Evolutionary conservation across 2,797 vertebrate species (phyloP).

Genomic region (Chelon auratus): DNA sequence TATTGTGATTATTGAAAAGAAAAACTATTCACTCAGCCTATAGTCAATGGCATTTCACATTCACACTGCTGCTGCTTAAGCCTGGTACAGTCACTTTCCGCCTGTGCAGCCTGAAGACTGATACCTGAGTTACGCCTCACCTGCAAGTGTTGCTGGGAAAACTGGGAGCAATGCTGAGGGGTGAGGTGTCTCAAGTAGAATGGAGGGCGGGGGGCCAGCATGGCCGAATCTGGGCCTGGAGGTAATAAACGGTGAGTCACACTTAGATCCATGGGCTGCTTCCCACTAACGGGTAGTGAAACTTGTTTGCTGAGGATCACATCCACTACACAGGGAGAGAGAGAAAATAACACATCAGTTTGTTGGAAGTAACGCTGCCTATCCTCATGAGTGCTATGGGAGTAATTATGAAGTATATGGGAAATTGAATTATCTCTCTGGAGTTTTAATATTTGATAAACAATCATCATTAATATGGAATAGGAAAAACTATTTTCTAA

Average conservation of each 20-base stretch:
- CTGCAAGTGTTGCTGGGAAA: slow-evolving; percentile 84
- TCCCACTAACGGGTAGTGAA: slow-evolving; percentile 70
- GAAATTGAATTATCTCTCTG: not conserved
- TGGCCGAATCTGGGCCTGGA: slow-evolving; percentile 82
- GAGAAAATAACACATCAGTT: not conserved
- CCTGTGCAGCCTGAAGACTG: not conserved
- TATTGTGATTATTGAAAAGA: not conserved
- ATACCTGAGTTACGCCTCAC: slow-evolving; percentile 54
- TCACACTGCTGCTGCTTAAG: not conserved
- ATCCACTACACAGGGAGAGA: slow-evolving; percentile 62
- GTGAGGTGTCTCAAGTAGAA: slow-evolving; percentile 68
- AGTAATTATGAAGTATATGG: not conserved
- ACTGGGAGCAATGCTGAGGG: slow-evolving; percentile 71
- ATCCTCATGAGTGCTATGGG: not conserved
- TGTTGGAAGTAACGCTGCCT: not conserved
- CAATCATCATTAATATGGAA: not conserved
- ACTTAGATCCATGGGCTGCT: slow-evolving; percentile 90
- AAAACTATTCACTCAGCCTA: no score
- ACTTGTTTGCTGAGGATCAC: slow-evolving; percentile 51
- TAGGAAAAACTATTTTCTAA: not conserved
- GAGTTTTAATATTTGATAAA: not conserved
- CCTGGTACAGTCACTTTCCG: not conserved
- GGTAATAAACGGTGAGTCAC: slow-evolving; percentile 88
- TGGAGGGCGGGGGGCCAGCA: slow-evolving; percentile 81
- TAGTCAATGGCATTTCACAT: not conserved